phyloP scores from a whole-genome alignment of 2,888 invertebrate genomes.

The Himalopsyche japonica region DNA sequence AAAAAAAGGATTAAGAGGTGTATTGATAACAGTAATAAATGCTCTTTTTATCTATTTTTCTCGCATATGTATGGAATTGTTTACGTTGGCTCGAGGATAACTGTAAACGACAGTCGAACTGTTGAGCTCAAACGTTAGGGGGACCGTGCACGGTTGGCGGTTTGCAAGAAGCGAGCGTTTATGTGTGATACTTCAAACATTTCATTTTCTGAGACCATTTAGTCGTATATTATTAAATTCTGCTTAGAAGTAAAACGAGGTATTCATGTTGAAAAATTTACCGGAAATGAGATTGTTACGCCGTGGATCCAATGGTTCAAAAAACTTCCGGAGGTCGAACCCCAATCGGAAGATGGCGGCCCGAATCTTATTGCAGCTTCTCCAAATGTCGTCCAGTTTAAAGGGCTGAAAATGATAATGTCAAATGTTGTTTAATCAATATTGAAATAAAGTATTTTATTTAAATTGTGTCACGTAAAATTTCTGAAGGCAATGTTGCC shows the following conservation, averaged over 20 bases:
- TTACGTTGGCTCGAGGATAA: neutral
- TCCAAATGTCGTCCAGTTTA: slow-evolving; percentile 71
- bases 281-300: slow-evolving; percentile 71
- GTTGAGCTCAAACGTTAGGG: neutral
- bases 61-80: no score
- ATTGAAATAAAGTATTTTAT: no score
- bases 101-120: neutral
- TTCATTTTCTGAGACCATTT: neutral
- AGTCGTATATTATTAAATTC: neutral
- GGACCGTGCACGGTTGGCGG: neutral
- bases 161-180: neutral
- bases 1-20: no score
- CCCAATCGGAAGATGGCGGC: slow-evolving; percentile 73
- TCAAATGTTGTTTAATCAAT: no score
- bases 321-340: slow-evolving; percentile 72
- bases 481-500: no score
- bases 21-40: no score
- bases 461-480: no score
- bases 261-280: slow-evolving; percentile 42
- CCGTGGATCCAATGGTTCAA: slow-evolving; percentile 69
- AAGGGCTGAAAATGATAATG: slow-evolving; percentile 48
- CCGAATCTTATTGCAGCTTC: slow-evolving; percentile 80
- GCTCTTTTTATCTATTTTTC: no score
- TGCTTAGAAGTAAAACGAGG: no score
- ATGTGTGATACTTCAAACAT: slow-evolving; percentile 6